Base-by-base conservation (phyloP, 2,113 vertebrate genomes). In the Poecile atricapillus region DNA sequence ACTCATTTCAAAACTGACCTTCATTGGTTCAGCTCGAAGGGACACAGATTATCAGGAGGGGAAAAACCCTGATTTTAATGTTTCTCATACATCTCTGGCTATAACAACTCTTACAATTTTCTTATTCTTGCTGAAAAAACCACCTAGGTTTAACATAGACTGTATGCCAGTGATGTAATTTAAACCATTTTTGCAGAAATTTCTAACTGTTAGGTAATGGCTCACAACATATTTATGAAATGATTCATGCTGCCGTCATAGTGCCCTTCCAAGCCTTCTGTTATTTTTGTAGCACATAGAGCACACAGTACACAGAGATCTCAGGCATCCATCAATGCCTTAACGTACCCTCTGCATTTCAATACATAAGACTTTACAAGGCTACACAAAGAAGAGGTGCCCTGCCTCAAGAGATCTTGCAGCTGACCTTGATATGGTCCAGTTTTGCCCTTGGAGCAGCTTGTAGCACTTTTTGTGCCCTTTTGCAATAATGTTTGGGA, bases 81-180 rank as follows among this genome's bases (percentile, higher is more conserved):
- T 33, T 30, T 8, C 39, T 82, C 1, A 2, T 46, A 75, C 2
- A 50, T 7, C 14, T 7, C 22, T 2, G 1, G 37, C n/a, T 47
- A 65, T 11, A 77, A 83, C 77, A 62, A 6, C 10, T 41, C 13
- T 55, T 59, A 69, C 4, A 0, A 22, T 79, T 88, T 74, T 46
- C 63, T 16, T 52, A 9, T 33, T 82, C 12, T 53, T 77, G 8
- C 24, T 35, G 35, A 59, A 46, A 18, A 63, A 67, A 16, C 3
- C 28, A 9, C 18, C 23, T 23, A 58, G 10, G 7, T 67, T 93
- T 74, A 65, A 70, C 35, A n/a, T 2, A 73, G 31, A 17, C 20
- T 49, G 21, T 37, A 10, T 41, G 56, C 23, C 25, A 67, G 15
- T 52, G 35, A 84, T 64, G 37, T 11, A 0, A 70, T 58, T 68